Evolutionary conservation across 1,140 invertebrate species (phyloP).

Genomic region (Cotesia typhae): DNA sequence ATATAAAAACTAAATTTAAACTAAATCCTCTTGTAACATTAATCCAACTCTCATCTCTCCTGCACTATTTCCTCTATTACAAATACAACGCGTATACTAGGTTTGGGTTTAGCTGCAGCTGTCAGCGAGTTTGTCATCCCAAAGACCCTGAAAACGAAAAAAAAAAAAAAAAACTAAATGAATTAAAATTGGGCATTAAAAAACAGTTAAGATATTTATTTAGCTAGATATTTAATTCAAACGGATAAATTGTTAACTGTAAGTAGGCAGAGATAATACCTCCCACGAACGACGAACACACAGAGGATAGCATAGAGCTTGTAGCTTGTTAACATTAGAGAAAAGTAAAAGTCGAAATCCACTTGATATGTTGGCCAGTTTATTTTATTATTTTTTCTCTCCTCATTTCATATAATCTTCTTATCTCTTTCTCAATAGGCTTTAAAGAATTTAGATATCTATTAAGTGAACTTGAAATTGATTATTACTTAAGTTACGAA

Average conservation of each 20-base stretch:
- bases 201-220: neutral
- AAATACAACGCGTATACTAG: no score
- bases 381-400: slow-evolving; percentile 5
- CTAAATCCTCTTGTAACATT: slow-evolving; percentile 38
- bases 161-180: neutral
- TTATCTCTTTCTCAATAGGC: slow-evolving; percentile 43
- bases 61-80: slow-evolving; percentile 21
- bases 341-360: slow-evolving; percentile 12
- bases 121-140: slow-evolving; percentile 38
- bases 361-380: slow-evolving; percentile 23
- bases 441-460: slow-evolving; percentile 33
- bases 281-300: no score
- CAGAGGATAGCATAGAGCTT: no score
- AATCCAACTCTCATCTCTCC: slow-evolving; percentile 28
- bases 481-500: slow-evolving; percentile 17
- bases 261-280: no score
- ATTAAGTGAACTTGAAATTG: slow-evolving; percentile 38
- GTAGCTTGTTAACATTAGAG: slow-evolving; percentile 3
- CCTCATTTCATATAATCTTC: slow-evolving; percentile 38
- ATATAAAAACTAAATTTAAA: slow-evolving; percentile 27
- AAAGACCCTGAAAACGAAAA: neutral
- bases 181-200: no score
- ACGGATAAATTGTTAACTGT: no score
- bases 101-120: slow-evolving; percentile 36
- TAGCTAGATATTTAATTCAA: no score